Evolutionary conservation across 2,888 invertebrate genomes (phyloP).

Genomic region (Leptinotarsa peninsularis): DNA sequence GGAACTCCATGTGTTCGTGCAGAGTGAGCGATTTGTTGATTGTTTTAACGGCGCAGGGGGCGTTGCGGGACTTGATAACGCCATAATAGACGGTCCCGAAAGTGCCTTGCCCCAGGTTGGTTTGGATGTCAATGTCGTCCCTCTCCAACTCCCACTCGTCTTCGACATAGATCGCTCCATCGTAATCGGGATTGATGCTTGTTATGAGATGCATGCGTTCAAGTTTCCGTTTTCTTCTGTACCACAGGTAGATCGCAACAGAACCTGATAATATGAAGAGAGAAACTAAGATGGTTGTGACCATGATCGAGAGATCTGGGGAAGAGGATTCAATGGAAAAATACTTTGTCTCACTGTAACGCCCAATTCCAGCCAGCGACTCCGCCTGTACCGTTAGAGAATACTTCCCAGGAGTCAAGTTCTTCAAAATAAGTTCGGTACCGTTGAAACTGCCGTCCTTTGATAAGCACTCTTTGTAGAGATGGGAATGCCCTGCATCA

Average conservation of each 20-base stretch:
- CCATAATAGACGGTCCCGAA: conserved; percentile 82
- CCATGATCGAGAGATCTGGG: conserved; percentile 30
- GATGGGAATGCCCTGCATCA: conserved; percentile 61
- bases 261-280: background rate
- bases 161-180: conserved; percentile 70
- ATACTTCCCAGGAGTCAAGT: conserved; percentile 71
- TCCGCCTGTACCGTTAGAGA: conserved; percentile 69
- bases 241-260: conserved; percentile 52
- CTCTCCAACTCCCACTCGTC: conserved; percentile 81
- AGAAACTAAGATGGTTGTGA: background rate
- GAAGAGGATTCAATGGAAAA: conserved; percentile 50
- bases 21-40: conserved; percentile 71
- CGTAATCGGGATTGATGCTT: conserved; percentile 74
- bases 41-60: conserved; percentile 74
- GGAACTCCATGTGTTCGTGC: conserved; percentile 72
- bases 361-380: conserved; percentile 71
- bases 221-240: conserved; percentile 58
- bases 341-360: conserved; percentile 55
- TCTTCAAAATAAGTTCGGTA: conserved; percentile 37
- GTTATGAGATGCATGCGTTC: conserved; percentile 67
- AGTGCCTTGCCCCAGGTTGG: conserved; percentile 76
- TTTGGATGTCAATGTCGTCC: conserved; percentile 69
- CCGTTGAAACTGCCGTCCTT: conserved; percentile 22
- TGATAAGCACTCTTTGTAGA: conserved; percentile 68
- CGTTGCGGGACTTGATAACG: conserved; percentile 63